Evolutionary conservation across 2,888 invertebrate species (phyloP).

Genomic region (Cryptocheilus praepositus): DNA sequence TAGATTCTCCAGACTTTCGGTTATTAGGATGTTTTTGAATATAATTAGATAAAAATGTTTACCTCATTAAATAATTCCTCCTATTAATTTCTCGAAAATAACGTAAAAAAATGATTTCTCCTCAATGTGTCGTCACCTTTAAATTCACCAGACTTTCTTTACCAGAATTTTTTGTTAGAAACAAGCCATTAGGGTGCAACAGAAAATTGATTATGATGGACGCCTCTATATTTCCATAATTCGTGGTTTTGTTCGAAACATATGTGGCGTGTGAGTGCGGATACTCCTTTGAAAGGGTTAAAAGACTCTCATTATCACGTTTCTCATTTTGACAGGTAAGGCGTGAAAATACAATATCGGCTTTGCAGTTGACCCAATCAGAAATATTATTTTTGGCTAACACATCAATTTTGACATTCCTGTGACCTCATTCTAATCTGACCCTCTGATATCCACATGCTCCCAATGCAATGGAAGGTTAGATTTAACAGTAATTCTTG

Average conservation of each 20-base stretch:
- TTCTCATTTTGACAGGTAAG: conserved; percentile 61
- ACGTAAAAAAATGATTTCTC: too few relatives aligned
- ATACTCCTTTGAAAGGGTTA: conserved; percentile 44
- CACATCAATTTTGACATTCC: conserved; percentile 10
- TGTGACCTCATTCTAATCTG: conserved; percentile 8
- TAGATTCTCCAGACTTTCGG: too few relatives aligned
- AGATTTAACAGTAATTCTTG: conserved; percentile 23
- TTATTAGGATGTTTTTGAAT: too few relatives aligned
- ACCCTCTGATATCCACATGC: conserved; percentile 15
- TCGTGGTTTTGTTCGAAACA: conserved; percentile 29
- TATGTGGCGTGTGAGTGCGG: conserved; percentile 33
- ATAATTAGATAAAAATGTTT: too few relatives aligned
- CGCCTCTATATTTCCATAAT: conserved; percentile 3
- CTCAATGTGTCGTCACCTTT: too few relatives aligned
- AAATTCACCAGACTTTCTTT: too few relatives aligned
- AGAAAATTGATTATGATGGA: too few relatives aligned
- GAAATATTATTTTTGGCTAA: neutral
- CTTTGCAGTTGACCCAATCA: conserved; percentile 4
- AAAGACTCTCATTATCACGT: conserved; percentile 56
- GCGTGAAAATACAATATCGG: conserved; percentile 20
- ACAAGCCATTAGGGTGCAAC: too few relatives aligned
- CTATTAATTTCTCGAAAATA: too few relatives aligned
- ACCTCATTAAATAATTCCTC: too few relatives aligned
- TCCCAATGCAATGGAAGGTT: conserved; percentile 24
- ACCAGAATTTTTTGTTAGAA: too few relatives aligned